phyloP scores from a whole-genome alignment of 2,113 vertebrate species.

The Pelecanoides urinatrix region DNA sequence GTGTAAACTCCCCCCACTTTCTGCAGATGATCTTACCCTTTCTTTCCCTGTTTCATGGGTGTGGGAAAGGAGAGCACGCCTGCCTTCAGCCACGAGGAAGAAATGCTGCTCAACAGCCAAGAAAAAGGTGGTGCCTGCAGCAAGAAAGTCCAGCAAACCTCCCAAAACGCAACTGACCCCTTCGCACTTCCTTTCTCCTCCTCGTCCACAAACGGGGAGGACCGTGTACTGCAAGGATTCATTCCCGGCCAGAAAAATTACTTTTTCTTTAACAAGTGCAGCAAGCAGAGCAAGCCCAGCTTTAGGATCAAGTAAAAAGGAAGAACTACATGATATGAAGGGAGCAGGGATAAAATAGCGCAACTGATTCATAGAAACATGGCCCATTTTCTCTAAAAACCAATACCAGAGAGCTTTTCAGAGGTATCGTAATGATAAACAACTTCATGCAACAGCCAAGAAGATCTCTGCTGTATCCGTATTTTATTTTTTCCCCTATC shows the following conservation, averaged over 20 bases:
- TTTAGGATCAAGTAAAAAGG: neutral
- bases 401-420: neutral
- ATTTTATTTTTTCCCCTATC: neutral
- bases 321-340: neutral
- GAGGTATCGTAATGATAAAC: rapidly evolving
- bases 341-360: neutral
- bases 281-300: neutral
- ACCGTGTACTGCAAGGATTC: neutral
- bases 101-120: neutral
- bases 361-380: neutral
- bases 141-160: neutral
- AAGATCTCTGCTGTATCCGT: rapidly evolving
- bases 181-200: neutral
- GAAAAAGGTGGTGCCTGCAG: neutral
- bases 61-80: neutral
- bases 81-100: neutral
- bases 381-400: neutral
- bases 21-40: neutral
- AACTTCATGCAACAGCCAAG: neutral
- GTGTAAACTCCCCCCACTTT: neutral
- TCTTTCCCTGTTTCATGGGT: neutral
- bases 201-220: neutral
- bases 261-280: neutral
- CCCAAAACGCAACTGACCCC: neutral
- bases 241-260: neutral